These are phyloP conservation scores for Zaprionus inermis DNA, from an alignment of 1,140 invertebrate species.

Conservation along the genomic window DNA sequence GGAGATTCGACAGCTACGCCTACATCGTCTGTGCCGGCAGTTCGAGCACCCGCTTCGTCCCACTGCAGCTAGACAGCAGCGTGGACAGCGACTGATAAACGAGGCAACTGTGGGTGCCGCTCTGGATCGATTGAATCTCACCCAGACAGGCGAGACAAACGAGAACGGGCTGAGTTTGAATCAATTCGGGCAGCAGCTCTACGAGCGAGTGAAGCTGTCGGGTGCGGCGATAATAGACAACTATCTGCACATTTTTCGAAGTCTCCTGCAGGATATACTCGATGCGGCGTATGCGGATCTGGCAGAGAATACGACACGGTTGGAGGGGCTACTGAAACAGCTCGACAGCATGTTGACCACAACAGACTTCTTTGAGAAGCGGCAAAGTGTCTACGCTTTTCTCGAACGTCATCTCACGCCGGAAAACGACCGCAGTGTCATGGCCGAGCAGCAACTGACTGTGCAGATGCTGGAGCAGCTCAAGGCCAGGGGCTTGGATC, in stretches of 20 bases:
- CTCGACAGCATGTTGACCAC: conserved; percentile 61
- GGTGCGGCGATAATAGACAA: conserved; percentile 75
- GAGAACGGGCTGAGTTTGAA: conserved; percentile 42
- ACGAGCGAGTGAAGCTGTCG: conserved; percentile 59
- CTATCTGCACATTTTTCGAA: conserved; percentile 65
- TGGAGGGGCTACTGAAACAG: conserved; percentile 48
- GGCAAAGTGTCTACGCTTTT: conserved; percentile 66
- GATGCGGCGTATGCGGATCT: conserved; percentile 58
- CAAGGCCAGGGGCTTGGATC: conserved; percentile 66
- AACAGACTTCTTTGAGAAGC: conserved; percentile 72
- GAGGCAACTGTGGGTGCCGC: conserved; percentile 55
- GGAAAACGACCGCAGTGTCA: conserved; percentile 45
- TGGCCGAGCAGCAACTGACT: conserved; percentile 51
- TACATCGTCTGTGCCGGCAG: conserved; percentile 68
- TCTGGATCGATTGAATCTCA: conserved; percentile 57
- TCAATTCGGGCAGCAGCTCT: conserved; percentile 63
- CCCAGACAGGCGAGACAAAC: conserved; percentile 6
- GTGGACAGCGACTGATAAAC: conserved; percentile 38
- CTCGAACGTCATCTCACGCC: conserved; percentile 50
- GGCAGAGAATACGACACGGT: conserved; percentile 29
- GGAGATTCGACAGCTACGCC: conserved; percentile 72
- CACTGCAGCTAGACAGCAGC: neutral
- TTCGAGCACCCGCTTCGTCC: conserved; percentile 38
- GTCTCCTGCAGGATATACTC: conserved; percentile 64
- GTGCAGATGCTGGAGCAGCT: conserved; percentile 56